Base-by-base conservation (phyloP, 1,140 invertebrate genomes). In the Notospermus geniculatus region DNA sequence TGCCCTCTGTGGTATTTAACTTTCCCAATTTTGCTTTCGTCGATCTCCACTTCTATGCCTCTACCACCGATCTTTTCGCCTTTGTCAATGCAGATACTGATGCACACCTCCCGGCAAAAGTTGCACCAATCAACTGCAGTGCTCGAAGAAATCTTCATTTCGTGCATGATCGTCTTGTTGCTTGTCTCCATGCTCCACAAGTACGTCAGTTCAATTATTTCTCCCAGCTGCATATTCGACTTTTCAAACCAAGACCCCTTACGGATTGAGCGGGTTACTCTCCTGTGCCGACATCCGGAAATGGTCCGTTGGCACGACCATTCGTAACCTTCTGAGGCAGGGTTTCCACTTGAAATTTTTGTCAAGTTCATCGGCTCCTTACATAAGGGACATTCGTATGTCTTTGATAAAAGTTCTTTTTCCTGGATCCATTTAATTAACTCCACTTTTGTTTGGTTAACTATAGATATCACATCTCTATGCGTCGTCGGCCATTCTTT, bases 41-140 rank as follows among this genome's bases (percentile, higher is more conserved):
- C 39, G 11, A 43, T 43, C 19, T 43, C 39, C 19, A 43, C 39
- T 13, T 13, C 19, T 13, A 11, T 19, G 19, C 19, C 39, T 43
- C 11, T 13, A 43, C 39, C 11, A 43, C 19, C 39, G n/a, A n/a
- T n/a, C n/a, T n/a, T n/a, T n/a, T n/a, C n/a, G n/a, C 9, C 58
- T 58, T 11, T 58, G 15, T 43, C 55, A 22, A 30, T 25, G 13
- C 13, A 23, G 29, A 32, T 60, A 17, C 22, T 52, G n/a, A n/a
- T n/a, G 28, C 27, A 29, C 19, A 53, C 58, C 22, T 60, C 63
- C 19, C 63, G 19, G 17, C 50, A 36, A 43, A 64, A 60, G 41
- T 60, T 64, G 30, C 19, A 60, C 63, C 63, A 64, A 30, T 64
- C 53, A 2, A 64, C 41, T 1, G 60, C 45, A 23, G 63, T 46